These are phyloP conservation scores for Salarias fasciatus DNA, from an alignment of 2,797 vertebrate genomes.

Conservation along the genomic window DNA sequence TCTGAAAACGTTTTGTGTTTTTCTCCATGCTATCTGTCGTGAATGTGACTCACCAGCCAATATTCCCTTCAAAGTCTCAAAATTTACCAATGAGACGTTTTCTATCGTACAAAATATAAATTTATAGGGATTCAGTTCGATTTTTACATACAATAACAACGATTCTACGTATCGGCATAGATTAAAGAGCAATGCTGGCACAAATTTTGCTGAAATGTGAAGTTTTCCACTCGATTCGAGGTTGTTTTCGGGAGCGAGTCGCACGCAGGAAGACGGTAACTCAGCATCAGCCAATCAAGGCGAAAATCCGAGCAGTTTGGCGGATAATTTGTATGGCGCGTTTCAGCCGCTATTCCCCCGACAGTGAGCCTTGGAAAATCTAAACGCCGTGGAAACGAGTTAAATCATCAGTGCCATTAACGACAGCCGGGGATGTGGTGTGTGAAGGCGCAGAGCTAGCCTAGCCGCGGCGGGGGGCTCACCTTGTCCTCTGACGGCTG, in stretches of 20 bases:
- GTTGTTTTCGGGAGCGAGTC: slow-evolving; percentile 22
- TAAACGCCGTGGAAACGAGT: too few species aligned
- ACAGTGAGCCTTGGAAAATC: too few species aligned
- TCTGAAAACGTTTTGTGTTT: too few species aligned
- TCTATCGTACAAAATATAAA: too few species aligned
- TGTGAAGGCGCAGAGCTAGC: slow-evolving; percentile 11
- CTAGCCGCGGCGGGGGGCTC: slow-evolving; percentile 43
- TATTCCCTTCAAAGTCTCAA: not conserved
- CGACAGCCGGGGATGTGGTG: too few species aligned
- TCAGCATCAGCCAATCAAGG: slow-evolving; percentile 41
- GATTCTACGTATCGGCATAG: not conserved
- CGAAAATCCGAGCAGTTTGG: slow-evolving; percentile 17
- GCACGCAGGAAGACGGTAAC: slow-evolving; percentile 33
- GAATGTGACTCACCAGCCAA: not conserved
- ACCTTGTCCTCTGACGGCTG: slow-evolving; percentile 83
- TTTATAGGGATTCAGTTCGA: too few species aligned
- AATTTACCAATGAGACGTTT: not conserved
- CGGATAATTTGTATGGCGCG: slow-evolving; percentile 31
- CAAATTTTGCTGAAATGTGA: not conserved
- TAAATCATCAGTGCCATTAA: too few species aligned
- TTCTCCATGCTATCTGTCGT: too few species aligned
- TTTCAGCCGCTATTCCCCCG: not conserved
- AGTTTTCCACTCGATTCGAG: not conserved
- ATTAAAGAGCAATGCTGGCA: not conserved
- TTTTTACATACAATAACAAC: not conserved